Evolutionary conservation across 1,140 invertebrate species (phyloP), one percentile per base, ranked within the genome.

Genomic region (Cephus cinctus): DNA sequence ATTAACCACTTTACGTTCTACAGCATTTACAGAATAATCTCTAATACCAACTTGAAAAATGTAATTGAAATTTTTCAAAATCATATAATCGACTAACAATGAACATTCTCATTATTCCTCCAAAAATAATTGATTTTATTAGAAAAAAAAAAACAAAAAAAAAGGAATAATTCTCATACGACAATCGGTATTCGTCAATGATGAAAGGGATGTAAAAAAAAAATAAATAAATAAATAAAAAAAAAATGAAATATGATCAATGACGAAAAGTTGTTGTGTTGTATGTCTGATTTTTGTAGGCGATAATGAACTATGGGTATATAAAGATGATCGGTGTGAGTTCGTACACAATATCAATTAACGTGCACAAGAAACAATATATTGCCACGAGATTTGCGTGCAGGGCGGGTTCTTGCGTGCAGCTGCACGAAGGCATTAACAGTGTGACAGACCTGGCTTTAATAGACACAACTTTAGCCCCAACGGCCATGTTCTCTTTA

Each of bases 401-500:
- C 71, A 75, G 68, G 71, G 69, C 64, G 69, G 69, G 63, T 67
- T 56, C 48, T 8, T 61, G 65, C 76, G 76, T 77, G 77, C 76
- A 72, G 65, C 67, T 62, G 71, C 72, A 76, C 75, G 70, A 63
- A 68, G 43, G 60, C 66, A 61, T 73, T 73, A 77, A 74, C 69
- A 75, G 70, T 75, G 80, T 80, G 81, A 88, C 87, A 86, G 87
- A 95, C 92, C 92, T 94, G 86, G 93, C 93, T 90, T 95, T 96
- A 80, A 95, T 88, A 78, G 92, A 94, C 75, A 94, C 88, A 82
- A 97, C 92, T 86, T 90, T 94, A 81, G 90, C 89, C 78, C 93
- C 94, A 76, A 96, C 90, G 79, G 92, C 87, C 82, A 92, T 87
- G 82, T 95, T 95, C 85, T 97, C 94, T 86, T 92, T 91, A 81